Base-by-base conservation (phyloP, 2,797 vertebrate species). In the Epinephelus awoara region DNA sequence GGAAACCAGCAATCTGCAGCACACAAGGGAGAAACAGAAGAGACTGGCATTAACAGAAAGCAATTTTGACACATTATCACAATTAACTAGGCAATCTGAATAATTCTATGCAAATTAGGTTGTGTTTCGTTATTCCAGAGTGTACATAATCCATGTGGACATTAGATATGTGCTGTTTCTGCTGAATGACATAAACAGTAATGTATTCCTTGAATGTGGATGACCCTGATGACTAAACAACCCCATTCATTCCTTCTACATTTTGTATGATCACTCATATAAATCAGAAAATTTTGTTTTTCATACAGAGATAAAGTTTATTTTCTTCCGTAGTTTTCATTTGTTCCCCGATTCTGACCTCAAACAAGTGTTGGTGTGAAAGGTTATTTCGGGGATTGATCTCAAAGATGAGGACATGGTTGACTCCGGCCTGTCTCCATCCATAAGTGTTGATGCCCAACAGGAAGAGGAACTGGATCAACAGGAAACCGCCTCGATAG, bases 361-460 rank as follows among this genome's bases (percentile, higher is more conserved):
- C 98, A 92, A 99, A 99, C 82, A 99, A 97, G 94, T 99, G 98
- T 85, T 99, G 98, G 94, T 99, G 98, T 64, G 98, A 99, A 78
- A 99, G 96, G 94, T 99, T 99, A 95, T 97, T 98, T 83, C 98
- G 95, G 51, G 98, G 98, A 85, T 99, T 98, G 86, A 99, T 97
- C 83, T 99, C 98, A 5, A 99, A 99, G 92, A 99, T 99, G 83
- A 99, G 97, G 75, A 99, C 98, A 0, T 99, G 98, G 94, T 99
- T 99, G 90, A 99, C 98, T 83, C 98, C 98, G 40, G 98, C 98
- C 88, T 99, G 97, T 83, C 98, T 97, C 98, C 98, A 99, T 85
- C 98, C 98, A 0, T 99, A 99, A 0, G 98, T 99, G 95, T 99
- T 99, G 92, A 99, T 99, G 84, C 98, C 98, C 95, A 99, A 94